Percentiles rank a stretch among this genome's conserved stretches.
These are phyloP conservation scores for Brachypalpus laphriformis DNA, from an alignment of 2,888 invertebrate genomes.

Conservation along the genomic window DNA sequence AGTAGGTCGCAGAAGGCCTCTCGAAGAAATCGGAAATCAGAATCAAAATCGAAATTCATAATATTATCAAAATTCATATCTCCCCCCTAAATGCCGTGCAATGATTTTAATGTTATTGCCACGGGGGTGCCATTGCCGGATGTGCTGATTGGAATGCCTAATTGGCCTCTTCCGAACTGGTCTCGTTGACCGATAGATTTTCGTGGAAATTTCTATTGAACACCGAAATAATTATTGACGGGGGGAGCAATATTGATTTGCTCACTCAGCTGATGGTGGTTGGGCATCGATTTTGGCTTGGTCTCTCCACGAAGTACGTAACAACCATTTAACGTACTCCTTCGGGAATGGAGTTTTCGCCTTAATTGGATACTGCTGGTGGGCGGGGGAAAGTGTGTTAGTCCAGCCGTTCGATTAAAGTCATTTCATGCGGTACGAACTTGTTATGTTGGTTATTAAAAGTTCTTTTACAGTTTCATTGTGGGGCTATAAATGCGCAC, in stretches of 20 bases:
- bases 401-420: not conserved
- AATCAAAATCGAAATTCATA: not conserved
- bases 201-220: not conserved
- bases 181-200: not conserved
- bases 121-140: not conserved
- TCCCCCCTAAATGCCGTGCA: not conserved
- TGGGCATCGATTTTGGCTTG: not conserved
- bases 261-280: not conserved
- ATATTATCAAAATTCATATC: constrained; percentile 5
- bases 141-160: constrained; percentile 6
- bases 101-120: not conserved
- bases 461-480: constrained; percentile 4
- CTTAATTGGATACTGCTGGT: not conserved
- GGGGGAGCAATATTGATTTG: not conserved
- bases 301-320: not conserved
- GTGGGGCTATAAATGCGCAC: not conserved
- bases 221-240: not conserved
- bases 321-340: not conserved
- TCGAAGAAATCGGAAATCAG: not conserved
- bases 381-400: not conserved
- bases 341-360: not conserved
- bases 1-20: not conserved
- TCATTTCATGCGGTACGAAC: constrained; percentile 3
- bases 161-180: not conserved
- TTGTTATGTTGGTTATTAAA: constrained; percentile 4